Conservation (phyloP, 92 coral and sea anemone genomes). For the Zoanthus sociatus region DNA sequence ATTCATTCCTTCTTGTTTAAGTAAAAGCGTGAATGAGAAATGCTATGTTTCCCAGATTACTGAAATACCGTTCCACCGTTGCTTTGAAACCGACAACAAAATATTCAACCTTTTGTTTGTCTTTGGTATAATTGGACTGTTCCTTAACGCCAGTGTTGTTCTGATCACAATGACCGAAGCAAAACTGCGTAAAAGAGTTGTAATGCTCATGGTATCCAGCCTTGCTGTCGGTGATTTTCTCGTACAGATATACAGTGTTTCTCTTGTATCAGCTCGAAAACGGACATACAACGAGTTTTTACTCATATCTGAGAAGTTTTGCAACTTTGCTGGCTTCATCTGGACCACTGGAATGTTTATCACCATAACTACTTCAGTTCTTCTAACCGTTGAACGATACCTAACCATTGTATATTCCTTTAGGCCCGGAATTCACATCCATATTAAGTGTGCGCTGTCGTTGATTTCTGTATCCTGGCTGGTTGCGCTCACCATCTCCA, state of each 20-base stretch:
- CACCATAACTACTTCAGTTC: constrained; percentile 64
- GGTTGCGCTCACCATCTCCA: constrained; percentile 63
- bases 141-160: constrained; percentile 27
- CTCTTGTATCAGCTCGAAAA: constrained; percentile 22
- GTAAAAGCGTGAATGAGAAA: neutral
- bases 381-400: constrained; percentile 79
- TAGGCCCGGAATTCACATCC: constrained; percentile 65
- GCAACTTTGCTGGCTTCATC: constrained; percentile 74
- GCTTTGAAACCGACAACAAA: constrained; percentile 37
- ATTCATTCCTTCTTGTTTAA: constrained; percentile 31
- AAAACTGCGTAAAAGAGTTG: constrained; percentile 14
- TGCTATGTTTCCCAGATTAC: constrained; percentile 18
- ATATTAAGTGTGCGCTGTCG: constrained; percentile 20
- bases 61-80: constrained; percentile 34
- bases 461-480: constrained; percentile 57
- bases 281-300: constrained; percentile 57
- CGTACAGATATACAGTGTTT: constrained; percentile 9
- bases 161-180: constrained; percentile 8
- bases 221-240: constrained; percentile 18
- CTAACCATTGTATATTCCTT: constrained; percentile 73
- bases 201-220: constrained; percentile 22
- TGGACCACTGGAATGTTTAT: constrained; percentile 76
- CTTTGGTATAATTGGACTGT: constrained; percentile 14
- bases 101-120: constrained; percentile 28
- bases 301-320: constrained; percentile 29